Conservation (phyloP, 2,888 invertebrate species). For the Trichopria drosophilae region DNA sequence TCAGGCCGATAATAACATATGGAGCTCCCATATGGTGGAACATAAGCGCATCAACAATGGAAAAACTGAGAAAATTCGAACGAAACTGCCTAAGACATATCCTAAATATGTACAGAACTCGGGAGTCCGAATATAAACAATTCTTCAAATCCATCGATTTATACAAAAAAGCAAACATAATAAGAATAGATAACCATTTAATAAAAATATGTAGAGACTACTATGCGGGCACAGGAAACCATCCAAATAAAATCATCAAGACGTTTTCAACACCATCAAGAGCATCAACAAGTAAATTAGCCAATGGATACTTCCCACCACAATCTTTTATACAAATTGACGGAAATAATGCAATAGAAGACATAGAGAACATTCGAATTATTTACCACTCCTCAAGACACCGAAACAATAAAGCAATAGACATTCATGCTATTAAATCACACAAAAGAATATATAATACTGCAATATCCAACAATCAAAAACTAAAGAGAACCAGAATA, state of each 20-base stretch:
- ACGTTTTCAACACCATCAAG: not conserved
- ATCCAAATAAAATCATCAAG: not conserved
- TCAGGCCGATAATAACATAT: constrained; percentile 16
- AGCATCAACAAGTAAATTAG: no score
- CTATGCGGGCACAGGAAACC: not conserved
- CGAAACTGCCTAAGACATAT: constrained; percentile 13
- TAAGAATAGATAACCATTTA: not conserved
- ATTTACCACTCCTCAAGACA: constrained; percentile 5
- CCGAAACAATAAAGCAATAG: not conserved
- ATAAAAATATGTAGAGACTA: constrained; percentile 3
- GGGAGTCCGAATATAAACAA: not conserved
- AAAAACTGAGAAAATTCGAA: constrained; percentile 28
- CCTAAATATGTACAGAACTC: constrained; percentile 6
- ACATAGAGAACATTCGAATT: not conserved
- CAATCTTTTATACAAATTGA: constrained; percentile 8
- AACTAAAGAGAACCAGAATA: not conserved
- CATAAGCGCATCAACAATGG: constrained; percentile 18
- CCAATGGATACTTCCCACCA: constrained; percentile 4
- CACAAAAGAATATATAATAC: not conserved
- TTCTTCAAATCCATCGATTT: not conserved
- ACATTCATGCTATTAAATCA: not conserved
- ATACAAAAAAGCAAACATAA: not conserved
- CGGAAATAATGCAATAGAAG: not conserved
- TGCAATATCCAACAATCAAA: not conserved
- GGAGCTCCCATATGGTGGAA: constrained; percentile 21